Percentiles rank a stretch among this genome's conserved stretches.
Evolutionary conservation across 1,140 invertebrate species (phyloP).

Genomic region (Lepidostoma basale): DNA sequence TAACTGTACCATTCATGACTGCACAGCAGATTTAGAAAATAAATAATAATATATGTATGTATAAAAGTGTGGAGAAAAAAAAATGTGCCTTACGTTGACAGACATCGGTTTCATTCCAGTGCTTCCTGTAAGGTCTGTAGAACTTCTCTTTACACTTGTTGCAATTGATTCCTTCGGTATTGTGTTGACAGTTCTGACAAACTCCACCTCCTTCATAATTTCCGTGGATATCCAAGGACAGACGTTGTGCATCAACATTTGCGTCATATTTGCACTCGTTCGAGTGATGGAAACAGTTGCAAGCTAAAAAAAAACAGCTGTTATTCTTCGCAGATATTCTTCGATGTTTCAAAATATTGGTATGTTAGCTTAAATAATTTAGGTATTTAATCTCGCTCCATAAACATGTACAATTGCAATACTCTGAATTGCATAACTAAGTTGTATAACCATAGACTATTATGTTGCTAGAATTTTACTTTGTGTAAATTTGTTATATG

Average conservation of each 20-base stretch:
- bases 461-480: no score
- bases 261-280: conserved; percentile 89
- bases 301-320: conserved; percentile 80
- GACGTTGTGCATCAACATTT: conserved; percentile 75
- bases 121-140: conserved; percentile 82
- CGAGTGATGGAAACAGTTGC: conserved; percentile 95
- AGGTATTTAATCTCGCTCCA: no score
- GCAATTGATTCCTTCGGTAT: conserved; percentile 97
- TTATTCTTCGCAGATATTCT: no score
- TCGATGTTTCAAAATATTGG: no score
- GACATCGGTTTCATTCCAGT: conserved; percentile 86
- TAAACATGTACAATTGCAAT: no score
- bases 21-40: no score
- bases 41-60: no score
- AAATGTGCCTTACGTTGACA: conserved; percentile 77
- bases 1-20: no score
- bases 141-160: conserved; percentile 88
- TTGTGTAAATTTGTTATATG: no score
- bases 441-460: no score
- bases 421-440: no score
- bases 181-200: conserved; percentile 89
- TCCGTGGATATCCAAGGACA: conserved; percentile 91
- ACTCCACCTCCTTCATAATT: conserved; percentile 91
- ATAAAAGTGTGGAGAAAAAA: not conserved
- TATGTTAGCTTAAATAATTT: no score